phyloP scores from a whole-genome alignment of 1,140 invertebrate genomes.

The Helicoverpa zea region DNA sequence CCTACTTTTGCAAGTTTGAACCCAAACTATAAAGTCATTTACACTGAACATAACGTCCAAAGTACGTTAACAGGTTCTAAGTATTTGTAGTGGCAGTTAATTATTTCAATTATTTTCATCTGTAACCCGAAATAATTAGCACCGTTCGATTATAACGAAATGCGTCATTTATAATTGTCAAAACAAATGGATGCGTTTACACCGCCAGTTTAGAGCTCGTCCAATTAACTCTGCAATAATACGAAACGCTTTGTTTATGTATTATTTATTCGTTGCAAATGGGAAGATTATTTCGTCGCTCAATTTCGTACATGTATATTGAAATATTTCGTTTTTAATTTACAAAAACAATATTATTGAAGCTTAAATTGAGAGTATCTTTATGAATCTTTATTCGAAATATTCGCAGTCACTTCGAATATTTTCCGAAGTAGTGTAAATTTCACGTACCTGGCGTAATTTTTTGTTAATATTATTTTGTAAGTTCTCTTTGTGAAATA shows the following conservation, averaged over 20 bases:
- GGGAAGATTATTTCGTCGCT: constrained; percentile 29
- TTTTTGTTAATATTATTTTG: too few relatives aligned
- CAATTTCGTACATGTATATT: constrained; percentile 5
- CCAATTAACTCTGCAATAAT: constrained; percentile 7
- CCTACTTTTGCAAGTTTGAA: too few relatives aligned
- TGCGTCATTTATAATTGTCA: constrained; percentile 20
- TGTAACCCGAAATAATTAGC: constrained; percentile 4
- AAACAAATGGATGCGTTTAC: constrained; percentile 11
- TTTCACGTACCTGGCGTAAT: too few relatives aligned
- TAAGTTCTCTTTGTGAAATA: too few relatives aligned
- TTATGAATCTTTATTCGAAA: too few relatives aligned
- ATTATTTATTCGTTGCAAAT: constrained; percentile 11
- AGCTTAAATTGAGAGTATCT: not conserved
- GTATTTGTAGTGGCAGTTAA: not conserved
- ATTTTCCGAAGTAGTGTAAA: too few relatives aligned
- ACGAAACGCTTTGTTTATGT: constrained; percentile 9
- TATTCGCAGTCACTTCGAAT: too few relatives aligned
- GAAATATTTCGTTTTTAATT: constrained; percentile 13
- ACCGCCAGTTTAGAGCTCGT: constrained; percentile 8
- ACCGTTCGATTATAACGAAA: constrained; percentile 18
- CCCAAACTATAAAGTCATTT: too few relatives aligned
- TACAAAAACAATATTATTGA: constrained; percentile 6
- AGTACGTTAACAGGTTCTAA: not conserved
- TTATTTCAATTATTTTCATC: constrained; percentile 6
- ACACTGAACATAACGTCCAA: too few relatives aligned